A percentile compares a stretch with the other conserved stretches of the same genome.
Evolutionary conservation across 2,888 invertebrate species (phyloP).

Genomic region (Cephus pygmeus): DNA sequence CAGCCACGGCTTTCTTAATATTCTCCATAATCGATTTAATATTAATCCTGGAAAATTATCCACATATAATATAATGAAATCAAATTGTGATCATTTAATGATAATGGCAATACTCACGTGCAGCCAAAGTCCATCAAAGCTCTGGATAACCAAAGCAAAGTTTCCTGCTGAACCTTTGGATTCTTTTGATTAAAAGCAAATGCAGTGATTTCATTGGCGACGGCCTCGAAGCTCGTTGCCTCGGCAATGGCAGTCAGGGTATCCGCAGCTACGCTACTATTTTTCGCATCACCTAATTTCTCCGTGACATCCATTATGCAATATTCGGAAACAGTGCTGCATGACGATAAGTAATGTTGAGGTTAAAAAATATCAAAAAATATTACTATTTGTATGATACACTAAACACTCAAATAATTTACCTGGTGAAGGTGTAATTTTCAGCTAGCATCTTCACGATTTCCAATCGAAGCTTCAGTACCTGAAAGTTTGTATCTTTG

Average conservation of each 20-base stretch:
- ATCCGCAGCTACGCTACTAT: slow-evolving; percentile 76
- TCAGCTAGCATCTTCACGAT: slow-evolving; percentile 82
- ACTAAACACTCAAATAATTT: slow-evolving; percentile 23
- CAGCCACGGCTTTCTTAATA: slow-evolving; percentile 84
- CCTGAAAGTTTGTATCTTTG: slow-evolving; percentile 92
- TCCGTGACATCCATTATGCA: slow-evolving; percentile 85
- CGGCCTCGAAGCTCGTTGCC: slow-evolving; percentile 79
- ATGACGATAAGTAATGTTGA: slow-evolving; percentile 34
- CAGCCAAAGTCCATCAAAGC: slow-evolving; percentile 91
- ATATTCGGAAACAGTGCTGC: slow-evolving; percentile 78
- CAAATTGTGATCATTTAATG: not conserved
- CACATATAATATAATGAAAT: slow-evolving; percentile 12
- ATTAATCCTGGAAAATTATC: slow-evolving; percentile 68
- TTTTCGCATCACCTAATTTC: slow-evolving; percentile 87
- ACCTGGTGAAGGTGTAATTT: slow-evolving; percentile 78
- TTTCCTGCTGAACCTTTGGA: slow-evolving; percentile 90
- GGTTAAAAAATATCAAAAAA: slow-evolving; percentile 8
- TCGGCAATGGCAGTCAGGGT: slow-evolving; percentile 82
- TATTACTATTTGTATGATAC: slow-evolving; percentile 9
- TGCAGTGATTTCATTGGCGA: slow-evolving; percentile 77
- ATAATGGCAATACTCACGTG: slow-evolving; percentile 69
- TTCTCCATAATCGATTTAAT: slow-evolving; percentile 80
- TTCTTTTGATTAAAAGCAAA: slow-evolving; percentile 88
- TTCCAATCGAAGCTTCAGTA: slow-evolving; percentile 84
- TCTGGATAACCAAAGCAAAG: slow-evolving; percentile 81